A percentile compares a stretch with the other conserved stretches of the same genome.
Conservation (phyloP, 2,888 invertebrate species). For the Hipparchia semele region DNA sequence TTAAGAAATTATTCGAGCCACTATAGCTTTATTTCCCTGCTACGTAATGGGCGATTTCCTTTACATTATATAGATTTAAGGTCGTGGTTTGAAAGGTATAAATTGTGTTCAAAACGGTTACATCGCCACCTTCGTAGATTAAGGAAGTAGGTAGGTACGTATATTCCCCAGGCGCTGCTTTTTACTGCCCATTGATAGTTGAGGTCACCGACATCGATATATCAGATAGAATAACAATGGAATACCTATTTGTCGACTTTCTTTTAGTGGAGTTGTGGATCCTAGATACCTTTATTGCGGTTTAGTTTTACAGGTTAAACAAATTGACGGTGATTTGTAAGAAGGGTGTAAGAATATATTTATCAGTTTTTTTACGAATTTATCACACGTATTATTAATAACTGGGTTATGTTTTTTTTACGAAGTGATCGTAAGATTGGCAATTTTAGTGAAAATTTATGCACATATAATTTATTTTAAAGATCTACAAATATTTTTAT, state of each 20-base stretch:
- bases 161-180: slow-evolving; percentile 31
- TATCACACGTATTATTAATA: background rate
- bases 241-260: slow-evolving; percentile 17
- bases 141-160: slow-evolving; percentile 37
- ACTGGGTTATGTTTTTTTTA: background rate
- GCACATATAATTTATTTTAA: no score
- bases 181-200: slow-evolving; percentile 38
- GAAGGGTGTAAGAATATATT: slow-evolving; percentile 18
- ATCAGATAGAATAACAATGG: slow-evolving; percentile 31
- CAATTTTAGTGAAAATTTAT: no score
- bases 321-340: slow-evolving; percentile 11
- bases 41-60: slow-evolving; percentile 26
- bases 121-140: slow-evolving; percentile 35
- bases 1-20: slow-evolving; percentile 20
- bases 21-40: slow-evolving; percentile 11
- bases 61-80: slow-evolving; percentile 23
- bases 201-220: slow-evolving; percentile 34
- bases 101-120: slow-evolving; percentile 32
- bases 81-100: slow-evolving; percentile 28
- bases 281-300: background rate
- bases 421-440: background rate
- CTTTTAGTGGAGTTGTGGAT: slow-evolving; percentile 13
- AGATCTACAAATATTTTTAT: no score
- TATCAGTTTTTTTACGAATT: background rate
- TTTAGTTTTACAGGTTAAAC: slow-evolving; percentile 11